A percentile compares a stretch with the other conserved stretches of the same genome.
Conservation (phyloP, 2,113 vertebrate genomes). For the Anser brachyrhynchus region DNA sequence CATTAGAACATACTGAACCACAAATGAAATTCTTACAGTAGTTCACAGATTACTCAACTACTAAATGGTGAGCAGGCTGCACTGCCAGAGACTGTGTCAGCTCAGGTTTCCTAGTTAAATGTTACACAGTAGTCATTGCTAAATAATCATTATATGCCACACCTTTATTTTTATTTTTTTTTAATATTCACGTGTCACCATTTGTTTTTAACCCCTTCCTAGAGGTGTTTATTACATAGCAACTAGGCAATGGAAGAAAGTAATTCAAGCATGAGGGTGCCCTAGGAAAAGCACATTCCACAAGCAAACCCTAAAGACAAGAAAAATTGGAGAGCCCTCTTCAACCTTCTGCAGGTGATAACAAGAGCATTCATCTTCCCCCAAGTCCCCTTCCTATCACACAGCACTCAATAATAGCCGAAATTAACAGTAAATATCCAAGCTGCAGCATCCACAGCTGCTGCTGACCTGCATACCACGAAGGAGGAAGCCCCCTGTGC, state of each 20-base stretch:
- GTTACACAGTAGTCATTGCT: conserved; percentile 9
- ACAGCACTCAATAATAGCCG: rapidly evolving
- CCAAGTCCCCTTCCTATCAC: neutral
- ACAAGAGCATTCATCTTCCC: neutral
- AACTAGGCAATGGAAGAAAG: neutral
- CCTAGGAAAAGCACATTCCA: neutral
- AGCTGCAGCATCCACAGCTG: neutral
- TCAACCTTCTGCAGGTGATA: neutral
- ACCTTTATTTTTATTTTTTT: neutral
- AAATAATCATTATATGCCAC: conserved; percentile 49
- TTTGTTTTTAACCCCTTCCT: neutral
- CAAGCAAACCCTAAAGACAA: neutral
- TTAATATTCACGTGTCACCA: neutral
- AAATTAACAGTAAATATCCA: neutral
- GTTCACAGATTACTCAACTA: conserved; percentile 50
- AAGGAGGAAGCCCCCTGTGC: neutral
- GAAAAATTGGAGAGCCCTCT: neutral
- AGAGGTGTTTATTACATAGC: neutral
- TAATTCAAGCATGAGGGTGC: rapidly evolving
- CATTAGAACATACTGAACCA: conserved; percentile 56
- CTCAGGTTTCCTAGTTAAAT: conserved; percentile 51
- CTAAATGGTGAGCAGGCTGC: conserved; percentile 6
- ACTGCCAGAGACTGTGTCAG: neutral
- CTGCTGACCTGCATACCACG: neutral
- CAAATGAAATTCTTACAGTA: conserved; percentile 62